phyloP scores from a whole-genome alignment of 2,888 invertebrate species.

The Cheilosia pagana region DNA sequence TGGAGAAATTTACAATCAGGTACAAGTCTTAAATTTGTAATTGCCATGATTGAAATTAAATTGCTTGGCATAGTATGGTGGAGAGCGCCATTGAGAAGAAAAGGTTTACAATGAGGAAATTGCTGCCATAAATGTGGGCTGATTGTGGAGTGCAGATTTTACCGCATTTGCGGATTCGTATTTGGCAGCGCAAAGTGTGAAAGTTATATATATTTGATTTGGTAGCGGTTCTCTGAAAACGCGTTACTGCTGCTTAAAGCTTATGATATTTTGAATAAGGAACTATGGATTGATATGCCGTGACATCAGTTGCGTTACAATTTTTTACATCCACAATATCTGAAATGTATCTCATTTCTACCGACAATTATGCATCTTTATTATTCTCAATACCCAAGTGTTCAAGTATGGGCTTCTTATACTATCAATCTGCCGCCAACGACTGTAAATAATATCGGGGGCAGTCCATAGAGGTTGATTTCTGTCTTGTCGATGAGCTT shows the following conservation, averaged over 20 bases:
- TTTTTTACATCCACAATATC: too few relatives aligned
- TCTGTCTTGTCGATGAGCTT: too few relatives aligned
- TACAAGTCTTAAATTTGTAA: constrained; percentile 31
- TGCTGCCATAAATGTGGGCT: constrained; percentile 44
- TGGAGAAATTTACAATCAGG: constrained; percentile 36
- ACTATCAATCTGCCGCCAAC: too few relatives aligned
- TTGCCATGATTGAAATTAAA: constrained; percentile 50
- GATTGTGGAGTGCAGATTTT: constrained; percentile 44
- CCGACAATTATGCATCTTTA: too few relatives aligned
- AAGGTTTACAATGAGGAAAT: constrained; percentile 37
- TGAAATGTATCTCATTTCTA: too few relatives aligned
- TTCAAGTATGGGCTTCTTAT: too few relatives aligned
- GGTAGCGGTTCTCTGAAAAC: background rate
- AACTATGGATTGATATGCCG: background rate
- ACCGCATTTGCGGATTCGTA: constrained; percentile 8
- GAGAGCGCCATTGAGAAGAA: constrained; percentile 4
- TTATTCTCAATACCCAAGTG: too few relatives aligned
- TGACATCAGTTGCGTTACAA: too few relatives aligned
- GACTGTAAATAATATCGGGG: too few relatives aligned
- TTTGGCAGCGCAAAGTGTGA: constrained; percentile 22
- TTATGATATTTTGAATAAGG: background rate
- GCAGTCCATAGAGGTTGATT: too few relatives aligned
- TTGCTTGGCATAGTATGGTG: constrained; percentile 1
- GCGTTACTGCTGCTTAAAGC: background rate
- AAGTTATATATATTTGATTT: constrained; percentile 21